Conservation (phyloP, 2,888 invertebrate species). For the Leptopterna dolabrata region DNA sequence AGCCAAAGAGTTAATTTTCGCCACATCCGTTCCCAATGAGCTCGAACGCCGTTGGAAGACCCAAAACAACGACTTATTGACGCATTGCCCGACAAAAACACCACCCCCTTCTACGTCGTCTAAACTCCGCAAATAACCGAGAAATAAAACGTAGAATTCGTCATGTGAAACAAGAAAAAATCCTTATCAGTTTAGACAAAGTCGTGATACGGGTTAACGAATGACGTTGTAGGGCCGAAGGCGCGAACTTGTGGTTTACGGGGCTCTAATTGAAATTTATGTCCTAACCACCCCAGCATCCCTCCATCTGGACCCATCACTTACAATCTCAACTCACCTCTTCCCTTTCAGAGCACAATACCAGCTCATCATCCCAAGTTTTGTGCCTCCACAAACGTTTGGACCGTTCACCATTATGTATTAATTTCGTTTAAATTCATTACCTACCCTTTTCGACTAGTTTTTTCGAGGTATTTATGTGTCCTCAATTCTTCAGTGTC, state of each 20-base stretch:
- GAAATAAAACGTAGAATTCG: neutral
- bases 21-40: neutral
- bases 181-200: slow-evolving; percentile 41
- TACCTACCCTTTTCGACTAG: neutral
- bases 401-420: neutral
- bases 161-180: neutral
- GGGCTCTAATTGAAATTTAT: slow-evolving; percentile 55
- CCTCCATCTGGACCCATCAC: neutral
- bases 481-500: neutral
- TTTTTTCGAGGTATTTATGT: neutral
- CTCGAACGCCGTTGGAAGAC: neutral
- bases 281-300: slow-evolving; percentile 14
- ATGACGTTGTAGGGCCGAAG: slow-evolving; percentile 43
- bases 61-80: slow-evolving; percentile 11
- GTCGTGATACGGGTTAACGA: slow-evolving; percentile 44
- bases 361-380: neutral
- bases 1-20: neutral
- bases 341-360: neutral
- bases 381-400: neutral
- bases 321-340: neutral
- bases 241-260: slow-evolving; percentile 54
- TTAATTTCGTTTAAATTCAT: neutral
- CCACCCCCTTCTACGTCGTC: neutral
- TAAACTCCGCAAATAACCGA: neutral
- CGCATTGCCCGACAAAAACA: slow-evolving; percentile 11